Conservation (phyloP, 2,113 vertebrate species). For the Morone saxatilis region DNA sequence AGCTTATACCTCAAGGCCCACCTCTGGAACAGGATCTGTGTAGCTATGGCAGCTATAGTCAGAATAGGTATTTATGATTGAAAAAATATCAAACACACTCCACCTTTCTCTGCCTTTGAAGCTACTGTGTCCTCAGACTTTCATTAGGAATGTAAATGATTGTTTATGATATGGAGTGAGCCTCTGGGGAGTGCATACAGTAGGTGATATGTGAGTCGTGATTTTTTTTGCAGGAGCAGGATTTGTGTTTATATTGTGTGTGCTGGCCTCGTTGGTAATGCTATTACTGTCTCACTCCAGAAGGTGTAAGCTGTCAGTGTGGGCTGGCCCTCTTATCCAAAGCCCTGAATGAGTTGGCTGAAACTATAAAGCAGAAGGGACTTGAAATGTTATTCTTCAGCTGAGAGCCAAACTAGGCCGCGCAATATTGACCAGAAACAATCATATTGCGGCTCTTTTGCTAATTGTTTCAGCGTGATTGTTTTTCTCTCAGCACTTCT, state of each 20-base stretch:
- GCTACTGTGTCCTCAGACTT: conserved; percentile 45
- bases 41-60: conserved; percentile 8
- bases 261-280: conserved; percentile 54
- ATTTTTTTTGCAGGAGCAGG: conserved; percentile 37
- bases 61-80: conserved; percentile 49
- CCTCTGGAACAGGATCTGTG: conserved; percentile 32
- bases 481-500: neutral
- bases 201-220: conserved; percentile 4
- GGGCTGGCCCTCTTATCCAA: conserved; percentile 52
- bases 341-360: conserved; percentile 62
- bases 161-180: conserved; percentile 36
- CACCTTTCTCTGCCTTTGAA: conserved; percentile 27
- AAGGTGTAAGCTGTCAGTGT: conserved; percentile 74
- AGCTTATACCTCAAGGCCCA: conserved; percentile 27
- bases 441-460: conserved; percentile 29
- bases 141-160: conserved; percentile 25
- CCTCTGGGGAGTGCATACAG: neutral
- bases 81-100: conserved; percentile 52
- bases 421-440: conserved; percentile 22
- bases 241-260: conserved; percentile 58
- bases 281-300: conserved; percentile 67
- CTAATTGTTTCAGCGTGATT: conserved; percentile 10
- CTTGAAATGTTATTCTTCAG: conserved; percentile 41
- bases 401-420: conserved; percentile 35
- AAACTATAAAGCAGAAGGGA: conserved; percentile 64